These are phyloP conservation scores for Adineta ricciae DNA, from an alignment of 2,888 invertebrate species.

Conservation along the genomic window DNA sequence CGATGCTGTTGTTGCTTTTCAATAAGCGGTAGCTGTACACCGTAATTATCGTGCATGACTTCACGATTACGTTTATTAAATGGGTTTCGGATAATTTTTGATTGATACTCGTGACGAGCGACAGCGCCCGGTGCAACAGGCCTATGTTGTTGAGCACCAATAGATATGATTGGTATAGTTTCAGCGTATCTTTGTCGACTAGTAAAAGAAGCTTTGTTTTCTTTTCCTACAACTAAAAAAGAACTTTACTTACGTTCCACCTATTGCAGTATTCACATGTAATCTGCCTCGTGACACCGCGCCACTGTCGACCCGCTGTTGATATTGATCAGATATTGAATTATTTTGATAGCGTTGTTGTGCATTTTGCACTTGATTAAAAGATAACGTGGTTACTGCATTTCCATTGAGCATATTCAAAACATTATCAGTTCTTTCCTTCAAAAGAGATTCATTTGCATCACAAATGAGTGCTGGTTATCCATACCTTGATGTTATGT, in stretches of 20 bases:
- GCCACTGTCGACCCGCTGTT: not conserved
- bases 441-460: not conserved
- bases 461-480: no score
- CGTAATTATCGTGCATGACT: slow-evolving; percentile 44
- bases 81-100: slow-evolving; percentile 40
- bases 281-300: not conserved
- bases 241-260: not conserved
- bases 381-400: not conserved
- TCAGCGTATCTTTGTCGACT: not conserved
- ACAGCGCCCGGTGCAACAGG: slow-evolving; percentile 34
- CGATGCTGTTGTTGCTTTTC: slow-evolving; percentile 36
- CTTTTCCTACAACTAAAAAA: not conserved
- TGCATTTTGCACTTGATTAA: not conserved
- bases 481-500: not conserved
- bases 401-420: not conserved
- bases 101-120: slow-evolving; percentile 22
- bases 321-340: not conserved
- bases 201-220: not conserved
- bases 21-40: slow-evolving; percentile 46
- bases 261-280: not conserved
- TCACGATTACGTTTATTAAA: slow-evolving; percentile 43
- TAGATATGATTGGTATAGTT: not conserved
- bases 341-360: not conserved
- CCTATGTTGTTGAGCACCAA: slow-evolving; percentile 40
- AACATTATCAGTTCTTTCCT: not conserved